Conservation (phyloP, 2,888 invertebrate species). For the Ischnura elegans region DNA sequence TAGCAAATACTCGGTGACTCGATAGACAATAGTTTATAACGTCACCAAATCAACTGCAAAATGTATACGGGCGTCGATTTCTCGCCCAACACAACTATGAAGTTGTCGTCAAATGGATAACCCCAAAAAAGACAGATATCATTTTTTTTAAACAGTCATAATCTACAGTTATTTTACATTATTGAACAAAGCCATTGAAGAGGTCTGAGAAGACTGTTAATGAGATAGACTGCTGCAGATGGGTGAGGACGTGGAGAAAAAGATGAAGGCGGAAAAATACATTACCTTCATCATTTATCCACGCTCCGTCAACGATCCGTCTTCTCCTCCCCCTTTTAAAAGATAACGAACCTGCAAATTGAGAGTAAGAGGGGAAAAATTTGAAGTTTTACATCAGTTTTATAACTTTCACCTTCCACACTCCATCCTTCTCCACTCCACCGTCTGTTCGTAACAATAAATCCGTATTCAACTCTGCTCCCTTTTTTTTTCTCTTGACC, state of each 20-base stretch:
- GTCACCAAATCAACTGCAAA: no score
- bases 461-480: slow-evolving; percentile 41
- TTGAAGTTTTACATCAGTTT: slow-evolving; percentile 54
- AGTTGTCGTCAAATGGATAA: neutral
- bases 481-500: no score
- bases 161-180: no score
- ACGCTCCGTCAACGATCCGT: slow-evolving; percentile 55
- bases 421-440: neutral
- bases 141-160: no score
- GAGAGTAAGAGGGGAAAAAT: slow-evolving; percentile 9
- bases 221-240: neutral
- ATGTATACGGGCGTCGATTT: neutral
- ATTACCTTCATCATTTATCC: slow-evolving; percentile 66
- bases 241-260: neutral
- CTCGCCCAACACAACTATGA: neutral
- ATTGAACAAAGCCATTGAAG: neutral
- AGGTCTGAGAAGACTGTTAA: neutral
- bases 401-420: slow-evolving; percentile 45
- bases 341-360: neutral
- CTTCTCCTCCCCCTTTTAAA: slow-evolving; percentile 23
- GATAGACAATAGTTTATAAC: no score
- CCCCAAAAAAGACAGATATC: no score
- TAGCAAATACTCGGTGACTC: no score
- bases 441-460: slow-evolving; percentile 62
- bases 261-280: slow-evolving; percentile 42